Base-by-base conservation (phyloP, 1,140 invertebrate species). In the Pantala flavescens region DNA sequence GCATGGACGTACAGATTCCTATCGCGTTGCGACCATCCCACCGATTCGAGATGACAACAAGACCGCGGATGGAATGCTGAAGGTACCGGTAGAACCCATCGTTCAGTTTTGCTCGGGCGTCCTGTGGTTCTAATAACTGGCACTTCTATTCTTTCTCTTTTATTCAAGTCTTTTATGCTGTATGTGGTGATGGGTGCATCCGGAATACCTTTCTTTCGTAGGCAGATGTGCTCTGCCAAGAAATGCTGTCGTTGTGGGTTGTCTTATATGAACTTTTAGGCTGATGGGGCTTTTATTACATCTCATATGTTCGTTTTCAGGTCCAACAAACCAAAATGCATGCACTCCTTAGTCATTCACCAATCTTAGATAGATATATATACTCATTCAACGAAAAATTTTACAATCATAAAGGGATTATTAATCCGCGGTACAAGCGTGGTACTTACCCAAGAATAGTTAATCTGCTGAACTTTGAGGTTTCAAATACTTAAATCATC, bases 1-100 rank as follows among this genome's bases (percentile, higher is more conserved):
- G 93, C 92, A 93, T 89, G 93, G 92, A 84, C 91, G 93, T 81
- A 89, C 93, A 83, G 94, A 96, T 86, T 96, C 94, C 80, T 97
- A 96, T 87, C 90, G 94, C 83, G 91, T 94, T 83, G 95, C 95
- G 78, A 96, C 94, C 79, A 90, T 93, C 84, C 90, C 92, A 78
- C 87, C 90, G 83, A 87, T 93, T 84, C 91, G 91, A 85, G 94
- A 96, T 84, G 94, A 97, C 89, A 95, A 95, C 88, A 92, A 90
- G 88, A 95, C 93, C 77, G 91, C 93, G 78, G 93, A 96, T 87
- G 94, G 94, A 83, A 91, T 91, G 87, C 90, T 90, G 82, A 96
- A 95, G 93, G 93, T 94, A 89, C 49, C 49, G 49, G 49, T 63
- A 63, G 49, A 19, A 16, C n/a, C 49, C 16, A 63, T 63, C 49